phyloP scores from a whole-genome alignment of 2,888 invertebrate genomes.

The Parochlus steinenii region DNA sequence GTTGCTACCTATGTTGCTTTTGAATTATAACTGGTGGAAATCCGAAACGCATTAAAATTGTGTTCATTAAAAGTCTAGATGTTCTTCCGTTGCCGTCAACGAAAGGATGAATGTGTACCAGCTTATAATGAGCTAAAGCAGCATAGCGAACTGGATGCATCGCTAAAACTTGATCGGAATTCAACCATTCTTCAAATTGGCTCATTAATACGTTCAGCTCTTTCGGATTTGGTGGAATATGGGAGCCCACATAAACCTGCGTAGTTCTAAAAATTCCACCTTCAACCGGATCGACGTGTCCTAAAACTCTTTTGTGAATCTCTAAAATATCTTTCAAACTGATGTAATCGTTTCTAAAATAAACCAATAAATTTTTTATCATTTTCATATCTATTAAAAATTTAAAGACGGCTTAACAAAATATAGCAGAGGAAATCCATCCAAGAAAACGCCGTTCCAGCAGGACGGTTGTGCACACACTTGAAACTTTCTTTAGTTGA shows the following conservation, averaged over 20 bases:
- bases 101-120: conserved; percentile 95
- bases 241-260: conserved; percentile 91
- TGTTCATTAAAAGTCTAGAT: conserved; percentile 87
- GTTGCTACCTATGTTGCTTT: conserved; percentile 51
- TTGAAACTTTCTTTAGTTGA: too few species aligned
- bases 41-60: conserved; percentile 86
- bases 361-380: not conserved
- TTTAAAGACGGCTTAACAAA: not conserved
- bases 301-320: conserved; percentile 82
- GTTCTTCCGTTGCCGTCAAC: conserved; percentile 94
- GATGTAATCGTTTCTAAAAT: conserved; percentile 50
- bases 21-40: conserved; percentile 91
- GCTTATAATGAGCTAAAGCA: conserved; percentile 89
- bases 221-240: conserved; percentile 76
- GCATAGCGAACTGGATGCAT: conserved; percentile 86
- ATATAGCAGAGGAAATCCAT: too few species aligned
- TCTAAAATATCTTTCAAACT: conserved; percentile 75
- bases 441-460: too few species aligned
- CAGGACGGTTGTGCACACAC: not conserved
- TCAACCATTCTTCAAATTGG: conserved; percentile 83
- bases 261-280: conserved; percentile 77
- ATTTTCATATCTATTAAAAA: not conserved
- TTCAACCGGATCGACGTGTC: conserved; percentile 85
- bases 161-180: conserved; percentile 68
- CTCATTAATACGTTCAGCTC: conserved; percentile 68